Evolutionary conservation across 2,797 vertebrate genomes (phyloP).

Genomic region (Peromyscus melanophrys): DNA sequence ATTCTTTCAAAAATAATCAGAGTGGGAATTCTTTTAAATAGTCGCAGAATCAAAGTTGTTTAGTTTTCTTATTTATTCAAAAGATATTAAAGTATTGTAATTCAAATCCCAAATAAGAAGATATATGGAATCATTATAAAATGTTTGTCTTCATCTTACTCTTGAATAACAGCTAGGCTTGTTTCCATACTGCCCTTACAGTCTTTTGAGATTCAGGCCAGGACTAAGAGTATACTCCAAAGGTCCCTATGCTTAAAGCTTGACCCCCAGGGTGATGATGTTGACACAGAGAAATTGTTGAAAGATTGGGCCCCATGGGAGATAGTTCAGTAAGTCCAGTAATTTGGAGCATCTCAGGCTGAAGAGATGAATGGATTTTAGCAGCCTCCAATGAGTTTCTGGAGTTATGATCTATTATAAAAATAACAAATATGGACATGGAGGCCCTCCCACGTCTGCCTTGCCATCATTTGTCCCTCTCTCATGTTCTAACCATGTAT

Average conservation of each 20-base stretch:
- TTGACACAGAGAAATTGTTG: background rate
- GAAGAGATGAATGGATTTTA: background rate
- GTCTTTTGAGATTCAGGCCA: background rate
- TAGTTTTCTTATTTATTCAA: conserved; percentile 18
- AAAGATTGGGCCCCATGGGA: background rate
- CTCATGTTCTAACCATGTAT: background rate
- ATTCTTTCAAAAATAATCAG: background rate
- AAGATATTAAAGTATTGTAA: background rate
- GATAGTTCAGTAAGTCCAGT: background rate
- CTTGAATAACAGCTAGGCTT: background rate
- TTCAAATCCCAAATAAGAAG: background rate
- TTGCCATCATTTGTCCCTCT: background rate
- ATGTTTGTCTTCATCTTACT: background rate
- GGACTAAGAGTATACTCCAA: background rate
- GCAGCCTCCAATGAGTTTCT: background rate
- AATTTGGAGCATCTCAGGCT: too few relatives aligned
- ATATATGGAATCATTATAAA: background rate
- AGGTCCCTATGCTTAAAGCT: background rate
- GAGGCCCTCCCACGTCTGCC: background rate
- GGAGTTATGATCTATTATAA: background rate
- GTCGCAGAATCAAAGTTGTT: background rate
- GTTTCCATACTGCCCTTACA: background rate
- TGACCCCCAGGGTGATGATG: background rate
- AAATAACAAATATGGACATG: too few relatives aligned
- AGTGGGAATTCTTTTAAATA: background rate